A percentile compares a stretch with the other conserved stretches of the same genome.
These are phyloP conservation scores for Rafetus swinhoei DNA, from an alignment of 2,113 vertebrate species.

Conservation along the genomic window DNA sequence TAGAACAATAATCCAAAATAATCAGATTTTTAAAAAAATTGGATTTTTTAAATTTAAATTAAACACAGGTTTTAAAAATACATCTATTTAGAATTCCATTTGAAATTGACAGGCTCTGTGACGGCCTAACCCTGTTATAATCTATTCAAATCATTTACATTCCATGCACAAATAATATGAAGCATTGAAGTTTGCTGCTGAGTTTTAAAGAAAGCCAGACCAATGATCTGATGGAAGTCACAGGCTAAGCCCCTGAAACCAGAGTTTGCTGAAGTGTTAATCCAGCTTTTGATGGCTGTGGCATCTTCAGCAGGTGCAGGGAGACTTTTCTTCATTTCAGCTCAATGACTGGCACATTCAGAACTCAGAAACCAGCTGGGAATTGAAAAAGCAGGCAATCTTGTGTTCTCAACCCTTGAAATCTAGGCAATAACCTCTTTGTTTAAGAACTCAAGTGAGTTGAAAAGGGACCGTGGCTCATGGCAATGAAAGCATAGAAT, in stretches of 20 bases:
- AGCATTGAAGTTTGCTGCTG: not conserved
- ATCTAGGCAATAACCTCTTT: not conserved
- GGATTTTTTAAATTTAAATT: not conserved
- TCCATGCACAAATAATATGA: not conserved
- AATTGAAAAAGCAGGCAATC: not conserved
- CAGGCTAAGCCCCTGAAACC: not conserved
- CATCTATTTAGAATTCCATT: not conserved
- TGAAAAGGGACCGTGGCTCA: not conserved
- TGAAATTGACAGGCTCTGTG: not conserved
- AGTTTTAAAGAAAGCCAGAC: not conserved
- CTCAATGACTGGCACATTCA: not conserved
- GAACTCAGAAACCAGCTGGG: not conserved
- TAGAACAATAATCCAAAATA: not conserved
- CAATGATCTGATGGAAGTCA: too few species aligned
- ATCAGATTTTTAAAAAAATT: not conserved
- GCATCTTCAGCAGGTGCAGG: not conserved
- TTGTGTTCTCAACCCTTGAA: not conserved
- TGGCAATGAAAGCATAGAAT: not conserved
- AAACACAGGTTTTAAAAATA: not conserved
- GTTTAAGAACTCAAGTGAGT: not conserved
- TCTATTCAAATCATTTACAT: not conserved
- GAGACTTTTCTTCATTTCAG: not conserved
- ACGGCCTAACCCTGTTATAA: not conserved
- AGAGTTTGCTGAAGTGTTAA: not conserved
- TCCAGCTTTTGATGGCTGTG: not conserved